A percentile compares a stretch with the other conserved stretches of the same genome.
These are phyloP conservation scores for Martes martes DNA, from an alignment of 2,113 vertebrate genomes.

Conservation along the genomic window DNA sequence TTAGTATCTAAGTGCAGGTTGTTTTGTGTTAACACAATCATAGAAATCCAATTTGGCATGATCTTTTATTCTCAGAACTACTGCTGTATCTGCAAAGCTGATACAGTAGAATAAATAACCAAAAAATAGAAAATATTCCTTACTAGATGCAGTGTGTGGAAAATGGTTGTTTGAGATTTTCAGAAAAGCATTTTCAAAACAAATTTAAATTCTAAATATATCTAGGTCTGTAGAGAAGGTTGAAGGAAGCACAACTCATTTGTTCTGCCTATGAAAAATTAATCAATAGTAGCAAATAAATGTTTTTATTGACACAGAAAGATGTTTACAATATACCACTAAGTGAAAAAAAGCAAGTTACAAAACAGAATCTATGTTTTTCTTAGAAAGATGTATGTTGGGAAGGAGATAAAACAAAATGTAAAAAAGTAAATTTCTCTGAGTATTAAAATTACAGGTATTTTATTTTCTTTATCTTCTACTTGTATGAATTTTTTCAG, in stretches of 20 bases:
- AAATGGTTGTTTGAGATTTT: background rate
- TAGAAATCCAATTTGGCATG: background rate
- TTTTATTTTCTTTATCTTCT: background rate
- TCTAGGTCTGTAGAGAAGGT: background rate
- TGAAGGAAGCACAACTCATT: background rate
- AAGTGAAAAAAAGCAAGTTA: background rate
- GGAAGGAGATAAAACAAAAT: background rate
- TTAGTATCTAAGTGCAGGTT: background rate
- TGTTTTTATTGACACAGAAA: conserved; percentile 34
- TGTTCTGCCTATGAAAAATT: conserved; percentile 35
- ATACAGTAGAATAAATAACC: background rate
- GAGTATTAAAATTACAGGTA: background rate
- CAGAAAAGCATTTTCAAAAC: conserved; percentile 44
- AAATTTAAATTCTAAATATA: conserved; percentile 19
- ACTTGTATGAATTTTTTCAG: background rate
- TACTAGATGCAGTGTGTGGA: background rate
- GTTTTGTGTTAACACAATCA: background rate
- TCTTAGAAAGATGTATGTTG: background rate
- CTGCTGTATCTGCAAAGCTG: background rate
- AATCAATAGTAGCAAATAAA: background rate
- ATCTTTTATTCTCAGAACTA: background rate
- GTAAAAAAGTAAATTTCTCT: background rate
- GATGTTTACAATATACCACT: background rate
- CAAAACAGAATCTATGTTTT: background rate
- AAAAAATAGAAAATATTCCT: background rate